A percentile compares a stretch with the other conserved stretches of the same genome.
Conservation (phyloP, 2,113 vertebrate species). For the Dasyurus viverrinus region DNA sequence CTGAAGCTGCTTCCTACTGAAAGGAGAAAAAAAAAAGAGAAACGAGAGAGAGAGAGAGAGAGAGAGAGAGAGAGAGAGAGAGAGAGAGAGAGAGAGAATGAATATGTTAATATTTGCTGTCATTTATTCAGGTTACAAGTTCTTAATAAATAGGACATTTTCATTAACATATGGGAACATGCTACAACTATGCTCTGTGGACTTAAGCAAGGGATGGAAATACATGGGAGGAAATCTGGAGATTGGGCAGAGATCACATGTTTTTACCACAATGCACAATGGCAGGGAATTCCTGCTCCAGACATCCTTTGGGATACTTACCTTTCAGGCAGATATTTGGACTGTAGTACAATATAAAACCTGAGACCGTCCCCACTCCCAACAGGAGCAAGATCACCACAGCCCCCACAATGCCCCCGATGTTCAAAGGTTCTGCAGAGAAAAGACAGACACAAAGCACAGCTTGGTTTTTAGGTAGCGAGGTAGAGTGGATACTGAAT, state of each 20-base stretch:
- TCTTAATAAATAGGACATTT: slow-evolving; percentile 12
- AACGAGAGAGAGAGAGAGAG: accelerated
- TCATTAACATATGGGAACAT: neutral
- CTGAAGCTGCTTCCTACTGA: slow-evolving; percentile 77
- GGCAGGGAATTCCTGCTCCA: neutral
- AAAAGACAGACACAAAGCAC: neutral
- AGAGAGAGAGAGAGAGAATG: slow-evolving; percentile 42
- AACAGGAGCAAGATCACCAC: slow-evolving; percentile 81
- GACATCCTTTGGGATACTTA: slow-evolving; percentile 61
- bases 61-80: accelerated
- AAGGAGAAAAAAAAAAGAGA: slow-evolving; percentile 4
- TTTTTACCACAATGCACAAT: neutral
- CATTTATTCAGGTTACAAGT: neutral
- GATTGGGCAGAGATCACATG: neutral
- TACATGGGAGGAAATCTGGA: neutral
- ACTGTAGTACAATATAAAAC: slow-evolving; percentile 80
- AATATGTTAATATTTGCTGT: slow-evolving; percentile 22
- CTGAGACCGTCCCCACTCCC: slow-evolving; percentile 70
- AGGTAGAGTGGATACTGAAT: neutral
- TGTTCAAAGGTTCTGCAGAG: slow-evolving; percentile 81
- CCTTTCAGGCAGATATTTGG: slow-evolving; percentile 84
- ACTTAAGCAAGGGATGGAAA: neutral
- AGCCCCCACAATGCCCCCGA: slow-evolving; percentile 78
- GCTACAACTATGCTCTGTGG: neutral
- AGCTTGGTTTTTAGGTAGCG: neutral